phyloP scores from a whole-genome alignment of 2,888 invertebrate species.

The Anoncus sp. region DNA sequence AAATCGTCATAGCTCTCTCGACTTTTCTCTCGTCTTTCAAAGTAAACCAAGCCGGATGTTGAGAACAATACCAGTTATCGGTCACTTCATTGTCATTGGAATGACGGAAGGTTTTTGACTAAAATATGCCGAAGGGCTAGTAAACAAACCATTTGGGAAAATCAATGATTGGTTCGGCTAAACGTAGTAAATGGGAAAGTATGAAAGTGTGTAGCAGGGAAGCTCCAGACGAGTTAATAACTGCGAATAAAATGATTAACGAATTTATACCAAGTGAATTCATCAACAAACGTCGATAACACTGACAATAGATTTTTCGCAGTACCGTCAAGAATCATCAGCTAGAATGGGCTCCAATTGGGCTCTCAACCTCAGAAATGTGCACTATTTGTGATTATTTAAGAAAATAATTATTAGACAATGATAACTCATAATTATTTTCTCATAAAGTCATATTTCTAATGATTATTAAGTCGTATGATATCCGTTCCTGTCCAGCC shows the following conservation, averaged over 20 bases:
- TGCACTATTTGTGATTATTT: too few relatives aligned
- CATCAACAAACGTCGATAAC: background rate
- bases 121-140: background rate
- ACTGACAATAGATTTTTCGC: background rate
- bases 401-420: too few relatives aligned
- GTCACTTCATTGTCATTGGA: background rate
- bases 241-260: too few relatives aligned
- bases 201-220: background rate
- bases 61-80: background rate
- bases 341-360: background rate
- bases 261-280: too few relatives aligned
- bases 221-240: background rate
- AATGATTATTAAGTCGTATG: background rate
- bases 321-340: background rate
- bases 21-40: background rate
- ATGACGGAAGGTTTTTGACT: background rate
- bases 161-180: background rate
- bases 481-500: background rate
- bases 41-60: background rate
- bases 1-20: constrained; percentile 11
- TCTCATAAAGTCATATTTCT: background rate
- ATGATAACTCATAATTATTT: background rate
- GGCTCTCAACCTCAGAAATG: background rate
- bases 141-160: background rate
- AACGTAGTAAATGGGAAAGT: background rate